A percentile compares a stretch with the other conserved stretches of the same genome.
Conservation (phyloP, 2,113 vertebrate species). For the Oreocharis arfaki region DNA sequence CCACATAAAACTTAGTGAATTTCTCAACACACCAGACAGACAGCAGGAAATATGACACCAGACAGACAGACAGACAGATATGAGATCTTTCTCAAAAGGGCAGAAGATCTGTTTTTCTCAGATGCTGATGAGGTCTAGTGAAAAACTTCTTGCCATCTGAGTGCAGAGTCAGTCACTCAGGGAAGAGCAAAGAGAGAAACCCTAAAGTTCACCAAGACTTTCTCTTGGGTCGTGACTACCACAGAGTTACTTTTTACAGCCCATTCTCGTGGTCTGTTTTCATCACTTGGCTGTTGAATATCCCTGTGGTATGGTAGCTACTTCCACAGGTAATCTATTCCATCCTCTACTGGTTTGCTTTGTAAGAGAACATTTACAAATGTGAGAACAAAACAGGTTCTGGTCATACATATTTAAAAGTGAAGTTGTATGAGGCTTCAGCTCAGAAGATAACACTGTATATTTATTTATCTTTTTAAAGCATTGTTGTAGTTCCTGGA, state of each 20-base stretch:
- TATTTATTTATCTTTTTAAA: conserved; percentile 67
- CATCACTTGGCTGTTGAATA: background rate
- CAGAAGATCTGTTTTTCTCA: background rate
- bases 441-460: conserved; percentile 56
- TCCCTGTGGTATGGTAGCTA: background rate
- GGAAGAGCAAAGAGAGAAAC: background rate
- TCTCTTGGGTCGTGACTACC: background rate
- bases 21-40: background rate
- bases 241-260: background rate
- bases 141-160: background rate
- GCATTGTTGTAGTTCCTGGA: conserved; percentile 60
- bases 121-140: background rate
- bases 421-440: conserved; percentile 44
- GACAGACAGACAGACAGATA: background rate
- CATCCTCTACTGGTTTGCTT: background rate
- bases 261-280: background rate
- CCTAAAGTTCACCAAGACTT: background rate
- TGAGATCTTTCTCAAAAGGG: background rate
- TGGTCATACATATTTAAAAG: conserved; percentile 73
- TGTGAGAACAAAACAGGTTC: conserved; percentile 4
- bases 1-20: background rate
- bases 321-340: background rate
- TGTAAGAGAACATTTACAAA: conserved; percentile 41
- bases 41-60: background rate
- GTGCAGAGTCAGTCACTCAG: background rate